These are phyloP conservation scores for Nezara viridula DNA, from an alignment of 2,888 invertebrate species.

Conservation along the genomic window DNA sequence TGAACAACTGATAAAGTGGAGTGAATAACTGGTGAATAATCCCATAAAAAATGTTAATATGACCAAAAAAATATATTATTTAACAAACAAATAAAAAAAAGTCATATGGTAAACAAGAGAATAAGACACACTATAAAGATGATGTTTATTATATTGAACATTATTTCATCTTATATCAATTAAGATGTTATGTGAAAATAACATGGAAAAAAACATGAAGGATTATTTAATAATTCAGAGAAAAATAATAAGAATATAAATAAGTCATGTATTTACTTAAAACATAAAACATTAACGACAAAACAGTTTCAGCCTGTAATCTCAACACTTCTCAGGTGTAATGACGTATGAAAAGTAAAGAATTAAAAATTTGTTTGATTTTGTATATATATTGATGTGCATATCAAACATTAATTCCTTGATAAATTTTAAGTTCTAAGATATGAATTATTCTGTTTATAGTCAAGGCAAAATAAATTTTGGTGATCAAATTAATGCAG, in stretches of 20 bases:
- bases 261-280: neutral
- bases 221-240: neutral
- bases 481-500: too few relatives aligned
- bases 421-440: conserved; percentile 1
- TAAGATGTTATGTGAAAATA: neutral
- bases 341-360: neutral
- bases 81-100: neutral
- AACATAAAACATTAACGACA: neutral
- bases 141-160: conserved; percentile 1
- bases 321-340: neutral
- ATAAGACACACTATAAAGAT: neutral
- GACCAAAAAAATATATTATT: neutral
- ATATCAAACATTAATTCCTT: neutral
- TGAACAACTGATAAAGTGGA: too few relatives aligned
- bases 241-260: neutral
- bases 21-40: too few relatives aligned
- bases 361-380: neutral
- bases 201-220: neutral
- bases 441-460: neutral
- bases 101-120: neutral
- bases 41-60: too few relatives aligned
- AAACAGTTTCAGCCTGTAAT: neutral
- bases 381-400: neutral
- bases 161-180: neutral
- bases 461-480: neutral